A percentile compares a stretch with the other conserved stretches of the same genome.
Evolutionary conservation across 2,888 invertebrate species (phyloP).

Genomic region (Pecten maximus): DNA sequence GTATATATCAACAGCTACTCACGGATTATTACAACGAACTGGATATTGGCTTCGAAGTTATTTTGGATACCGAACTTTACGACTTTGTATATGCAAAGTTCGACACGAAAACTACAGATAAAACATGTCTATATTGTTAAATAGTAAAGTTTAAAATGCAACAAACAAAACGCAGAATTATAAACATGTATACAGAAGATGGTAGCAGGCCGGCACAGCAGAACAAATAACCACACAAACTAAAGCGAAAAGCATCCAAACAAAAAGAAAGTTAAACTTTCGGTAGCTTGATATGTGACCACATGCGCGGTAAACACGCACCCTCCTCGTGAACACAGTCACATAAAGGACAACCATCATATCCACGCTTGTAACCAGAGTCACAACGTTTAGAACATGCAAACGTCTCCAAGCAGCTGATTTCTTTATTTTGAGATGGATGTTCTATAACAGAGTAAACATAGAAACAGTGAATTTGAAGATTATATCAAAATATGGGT

Average conservation of each 20-base stretch:
- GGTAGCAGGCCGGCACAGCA: background rate
- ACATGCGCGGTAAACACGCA: conserved; percentile 57
- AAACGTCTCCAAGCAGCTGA: conserved; percentile 57
- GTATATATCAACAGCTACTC: too few species aligned
- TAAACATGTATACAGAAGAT: too few species aligned
- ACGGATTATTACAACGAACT: too few species aligned
- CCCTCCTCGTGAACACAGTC: conserved; percentile 57
- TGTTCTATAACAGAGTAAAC: conserved; percentile 1
- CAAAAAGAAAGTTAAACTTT: background rate
- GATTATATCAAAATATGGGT: too few species aligned
- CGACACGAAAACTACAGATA: too few species aligned
- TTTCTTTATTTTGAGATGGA: background rate
- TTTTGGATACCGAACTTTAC: too few species aligned
- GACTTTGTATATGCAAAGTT: too few species aligned
- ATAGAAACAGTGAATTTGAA: too few species aligned
- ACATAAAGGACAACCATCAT: conserved; percentile 64
- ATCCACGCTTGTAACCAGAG: conserved; percentile 56
- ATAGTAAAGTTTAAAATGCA: too few species aligned
- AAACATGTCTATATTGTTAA: too few species aligned
- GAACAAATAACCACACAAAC: background rate
- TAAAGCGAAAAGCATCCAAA: background rate
- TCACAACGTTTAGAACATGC: conserved; percentile 52
- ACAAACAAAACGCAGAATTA: too few species aligned
- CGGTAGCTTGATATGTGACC: conserved; percentile 26
- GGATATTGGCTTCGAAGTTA: too few species aligned